Conservation (phyloP, 2,888 invertebrate genomes). For the Sphinx pinastri region DNA sequence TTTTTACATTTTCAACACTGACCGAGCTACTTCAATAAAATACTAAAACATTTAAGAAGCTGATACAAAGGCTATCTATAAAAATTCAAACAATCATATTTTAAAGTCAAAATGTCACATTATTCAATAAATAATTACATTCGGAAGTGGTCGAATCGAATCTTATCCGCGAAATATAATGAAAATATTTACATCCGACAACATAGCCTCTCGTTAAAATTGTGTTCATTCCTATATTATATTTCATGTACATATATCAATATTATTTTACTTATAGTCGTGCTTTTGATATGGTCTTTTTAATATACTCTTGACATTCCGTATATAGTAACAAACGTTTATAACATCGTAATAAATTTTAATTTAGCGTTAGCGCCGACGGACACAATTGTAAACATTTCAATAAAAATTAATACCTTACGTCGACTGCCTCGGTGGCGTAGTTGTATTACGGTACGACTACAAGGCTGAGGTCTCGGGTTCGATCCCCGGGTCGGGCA, state of each 20-base stretch:
- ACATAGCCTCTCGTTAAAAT: slow-evolving; percentile 9
- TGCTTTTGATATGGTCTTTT: slow-evolving; percentile 13
- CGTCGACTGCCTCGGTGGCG: too few species aligned
- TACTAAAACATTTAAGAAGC: neutral
- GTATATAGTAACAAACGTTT: slow-evolving; percentile 4
- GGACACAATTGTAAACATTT: neutral
- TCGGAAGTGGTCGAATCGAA: neutral
- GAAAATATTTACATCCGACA: slow-evolving; percentile 8
- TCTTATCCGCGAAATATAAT: slow-evolving; percentile 4
- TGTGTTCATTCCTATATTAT: neutral
- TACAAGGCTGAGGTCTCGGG: too few species aligned
- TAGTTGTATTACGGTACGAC: too few species aligned
- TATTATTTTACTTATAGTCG: neutral
- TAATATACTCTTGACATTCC: slow-evolving; percentile 19
- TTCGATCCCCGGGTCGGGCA: too few species aligned
- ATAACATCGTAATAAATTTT: slow-evolving; percentile 18
- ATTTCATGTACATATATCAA: slow-evolving; percentile 6
- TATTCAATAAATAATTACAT: neutral
- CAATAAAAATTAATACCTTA: too few species aligned
- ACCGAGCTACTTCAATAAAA: neutral
- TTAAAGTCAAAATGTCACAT: neutral
- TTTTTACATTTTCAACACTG: neutral
- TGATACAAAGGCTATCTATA: neutral
- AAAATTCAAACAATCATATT: neutral
- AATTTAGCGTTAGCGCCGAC: neutral